Evolutionary conservation across 2,888 invertebrate species (phyloP).

Genomic region (Drosophila stalkeri): DNA sequence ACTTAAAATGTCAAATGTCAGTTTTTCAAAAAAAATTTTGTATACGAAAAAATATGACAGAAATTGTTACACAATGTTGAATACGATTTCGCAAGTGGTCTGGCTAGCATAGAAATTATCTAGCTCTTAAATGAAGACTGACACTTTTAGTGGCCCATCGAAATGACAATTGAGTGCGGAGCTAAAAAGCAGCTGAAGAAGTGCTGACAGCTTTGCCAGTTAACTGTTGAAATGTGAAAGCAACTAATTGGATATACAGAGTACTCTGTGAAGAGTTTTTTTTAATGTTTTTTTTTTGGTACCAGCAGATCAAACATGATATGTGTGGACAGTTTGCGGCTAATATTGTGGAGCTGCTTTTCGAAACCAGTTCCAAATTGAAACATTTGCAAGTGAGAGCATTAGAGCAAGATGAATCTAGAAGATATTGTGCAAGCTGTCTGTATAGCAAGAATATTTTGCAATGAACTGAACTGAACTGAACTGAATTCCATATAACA

Average conservation of each 20-base stretch:
- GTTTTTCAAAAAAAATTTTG: not conserved
- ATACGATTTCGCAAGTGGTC: slow-evolving; percentile 49
- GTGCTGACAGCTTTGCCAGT: slow-evolving; percentile 64
- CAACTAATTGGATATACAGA: slow-evolving; percentile 53
- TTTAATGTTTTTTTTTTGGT: not conserved
- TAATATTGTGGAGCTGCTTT: slow-evolving; percentile 21
- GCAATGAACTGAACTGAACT: not conserved
- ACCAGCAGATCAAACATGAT: slow-evolving; percentile 28
- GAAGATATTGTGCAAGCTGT: not conserved
- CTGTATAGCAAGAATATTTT: not conserved
- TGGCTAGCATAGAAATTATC: slow-evolving; percentile 60
- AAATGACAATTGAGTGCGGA: slow-evolving; percentile 51
- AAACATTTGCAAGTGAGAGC: slow-evolving; percentile 1
- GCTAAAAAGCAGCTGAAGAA: slow-evolving; percentile 19
- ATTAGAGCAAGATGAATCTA: not conserved
- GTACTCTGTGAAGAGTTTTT: slow-evolving; percentile 22
- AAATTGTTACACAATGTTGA: slow-evolving; percentile 30
- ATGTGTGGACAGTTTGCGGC: slow-evolving; percentile 16
- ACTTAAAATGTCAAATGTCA: slow-evolving; percentile 69
- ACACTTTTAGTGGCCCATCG: slow-evolving; percentile 66
- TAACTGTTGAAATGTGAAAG: slow-evolving; percentile 70
- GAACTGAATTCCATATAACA: not conserved
- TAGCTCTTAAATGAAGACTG: slow-evolving; percentile 66
- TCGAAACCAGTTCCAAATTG: slow-evolving; percentile 24
- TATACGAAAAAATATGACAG: slow-evolving; percentile 1